These are phyloP conservation scores for Connochaetes taurinus DNA, from an alignment of 2,113 vertebrate species.

Conservation along the genomic window DNA sequence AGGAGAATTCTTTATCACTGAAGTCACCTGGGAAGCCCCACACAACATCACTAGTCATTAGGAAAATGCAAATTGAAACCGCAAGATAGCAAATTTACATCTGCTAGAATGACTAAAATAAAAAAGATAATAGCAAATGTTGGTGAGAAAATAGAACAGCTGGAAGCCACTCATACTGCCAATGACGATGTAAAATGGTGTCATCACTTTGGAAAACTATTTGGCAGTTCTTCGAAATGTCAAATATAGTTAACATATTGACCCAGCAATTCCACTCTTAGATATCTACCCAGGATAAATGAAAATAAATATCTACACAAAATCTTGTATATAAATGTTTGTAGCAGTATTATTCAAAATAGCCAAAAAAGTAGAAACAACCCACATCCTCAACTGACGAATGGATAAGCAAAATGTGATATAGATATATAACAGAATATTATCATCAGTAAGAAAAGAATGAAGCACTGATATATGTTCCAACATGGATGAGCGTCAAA, in stretches of 20 bases:
- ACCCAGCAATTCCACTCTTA: not conserved
- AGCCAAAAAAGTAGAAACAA: not conserved
- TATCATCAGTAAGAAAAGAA: not conserved
- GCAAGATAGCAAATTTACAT: not conserved
- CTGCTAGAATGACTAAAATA: not conserved
- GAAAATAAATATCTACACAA: not conserved
- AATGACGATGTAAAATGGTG: not conserved
- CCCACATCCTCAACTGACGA: not conserved
- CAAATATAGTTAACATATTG: not conserved
- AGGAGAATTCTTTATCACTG: not conserved
- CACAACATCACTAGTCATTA: not conserved
- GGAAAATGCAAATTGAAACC: not conserved
- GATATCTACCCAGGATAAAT: not conserved
- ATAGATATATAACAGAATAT: not conserved
- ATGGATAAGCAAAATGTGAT: not conserved
- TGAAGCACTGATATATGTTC: not conserved
- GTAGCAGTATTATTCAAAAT: not conserved
- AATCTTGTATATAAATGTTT: not conserved
- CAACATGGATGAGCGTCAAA: not conserved
- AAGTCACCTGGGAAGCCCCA: not conserved
- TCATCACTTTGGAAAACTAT: not conserved
- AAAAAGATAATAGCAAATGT: not conserved
- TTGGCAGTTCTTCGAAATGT: not conserved
- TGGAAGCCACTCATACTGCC: not conserved
- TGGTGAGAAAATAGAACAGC: not conserved